phyloP scores from a whole-genome alignment of 2,113 vertebrate species.

The Aptenodytes patagonicus region DNA sequence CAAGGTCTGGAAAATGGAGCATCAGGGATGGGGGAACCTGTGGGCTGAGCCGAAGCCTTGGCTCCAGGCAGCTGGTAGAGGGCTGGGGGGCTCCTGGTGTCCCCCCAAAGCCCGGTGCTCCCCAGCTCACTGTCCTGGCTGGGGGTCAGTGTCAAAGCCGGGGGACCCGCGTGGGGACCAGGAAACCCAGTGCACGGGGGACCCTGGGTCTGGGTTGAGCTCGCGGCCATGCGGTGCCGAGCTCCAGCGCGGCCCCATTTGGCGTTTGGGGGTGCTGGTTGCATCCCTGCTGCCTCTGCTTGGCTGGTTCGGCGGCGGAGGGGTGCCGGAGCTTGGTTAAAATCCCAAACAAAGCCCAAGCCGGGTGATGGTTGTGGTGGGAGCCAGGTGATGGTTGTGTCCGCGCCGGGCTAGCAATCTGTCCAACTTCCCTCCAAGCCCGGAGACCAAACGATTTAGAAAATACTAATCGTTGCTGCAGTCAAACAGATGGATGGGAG shows the following conservation, averaged over 20 bases:
- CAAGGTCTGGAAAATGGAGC: slow-evolving; percentile 32
- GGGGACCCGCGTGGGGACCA: not conserved
- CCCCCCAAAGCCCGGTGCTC: not conserved
- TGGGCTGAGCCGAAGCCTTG: not conserved
- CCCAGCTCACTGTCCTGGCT: not conserved
- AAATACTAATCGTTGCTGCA: not conserved
- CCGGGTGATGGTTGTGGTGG: fast-evolving
- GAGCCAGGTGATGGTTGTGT: not conserved
- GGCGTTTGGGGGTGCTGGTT: not conserved
- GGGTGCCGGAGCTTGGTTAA: not conserved
- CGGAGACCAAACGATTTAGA: not conserved
- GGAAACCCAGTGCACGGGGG: fast-evolving
- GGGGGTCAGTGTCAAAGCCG: not conserved
- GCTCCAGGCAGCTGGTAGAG: not conserved
- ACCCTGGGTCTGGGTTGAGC: not conserved
- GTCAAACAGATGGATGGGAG: not conserved
- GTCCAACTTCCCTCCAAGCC: not conserved
- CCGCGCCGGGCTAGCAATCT: fast-evolving
- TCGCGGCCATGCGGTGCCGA: fast-evolving
- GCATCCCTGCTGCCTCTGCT: not conserved
- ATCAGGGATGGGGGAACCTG: not conserved
- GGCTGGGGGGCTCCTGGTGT: not conserved
- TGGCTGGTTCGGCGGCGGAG: fast-evolving
- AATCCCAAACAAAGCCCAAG: not conserved
- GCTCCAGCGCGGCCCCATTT: fast-evolving